phyloP scores from a whole-genome alignment of 2,888 invertebrate genomes.

The Prosopocoilus inquinatus region DNA sequence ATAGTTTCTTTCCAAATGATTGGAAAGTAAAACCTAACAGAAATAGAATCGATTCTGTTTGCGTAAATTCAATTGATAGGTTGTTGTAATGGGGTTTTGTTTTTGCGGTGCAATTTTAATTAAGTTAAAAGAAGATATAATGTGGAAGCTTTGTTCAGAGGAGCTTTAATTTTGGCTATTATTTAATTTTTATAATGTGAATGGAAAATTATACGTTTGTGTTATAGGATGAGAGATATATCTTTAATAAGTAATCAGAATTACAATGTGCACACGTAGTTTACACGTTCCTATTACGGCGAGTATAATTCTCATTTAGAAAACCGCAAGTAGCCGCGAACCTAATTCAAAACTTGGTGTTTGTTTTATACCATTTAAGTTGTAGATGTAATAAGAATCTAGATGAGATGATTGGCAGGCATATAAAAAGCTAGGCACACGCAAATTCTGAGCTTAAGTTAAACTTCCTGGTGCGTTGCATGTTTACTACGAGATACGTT shows the following conservation, averaged over 20 bases:
- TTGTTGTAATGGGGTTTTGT: too few relatives aligned
- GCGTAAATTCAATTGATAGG: too few relatives aligned
- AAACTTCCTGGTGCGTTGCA: slow-evolving; percentile 34
- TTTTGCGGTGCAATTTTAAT: too few relatives aligned
- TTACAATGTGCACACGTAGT: slow-evolving; percentile 11
- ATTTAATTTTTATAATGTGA: not conserved
- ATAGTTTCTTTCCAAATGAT: too few relatives aligned
- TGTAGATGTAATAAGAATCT: slow-evolving; percentile 25
- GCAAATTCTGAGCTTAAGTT: slow-evolving; percentile 28
- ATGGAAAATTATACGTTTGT: slow-evolving; percentile 9
- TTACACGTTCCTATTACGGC: slow-evolving; percentile 7
- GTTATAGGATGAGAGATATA: slow-evolving; percentile 2
- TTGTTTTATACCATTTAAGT: slow-evolving; percentile 27
- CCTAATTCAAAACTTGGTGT: slow-evolving; percentile 22
- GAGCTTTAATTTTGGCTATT: not conserved
- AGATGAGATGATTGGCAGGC: slow-evolving; percentile 29
- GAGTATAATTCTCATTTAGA: slow-evolving; percentile 9
- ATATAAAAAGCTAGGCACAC: slow-evolving; percentile 27
- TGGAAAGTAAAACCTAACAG: too few relatives aligned
- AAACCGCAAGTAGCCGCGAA: slow-evolving; percentile 20
- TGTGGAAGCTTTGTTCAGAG: too few relatives aligned
- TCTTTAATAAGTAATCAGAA: slow-evolving; percentile 6
- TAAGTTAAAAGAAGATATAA: too few relatives aligned
- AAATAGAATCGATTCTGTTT: too few relatives aligned
- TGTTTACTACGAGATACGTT: slow-evolving; percentile 35